Evolutionary conservation across 2,888 invertebrate genomes (phyloP).

Genomic region (Caradrina clavipalpis): DNA sequence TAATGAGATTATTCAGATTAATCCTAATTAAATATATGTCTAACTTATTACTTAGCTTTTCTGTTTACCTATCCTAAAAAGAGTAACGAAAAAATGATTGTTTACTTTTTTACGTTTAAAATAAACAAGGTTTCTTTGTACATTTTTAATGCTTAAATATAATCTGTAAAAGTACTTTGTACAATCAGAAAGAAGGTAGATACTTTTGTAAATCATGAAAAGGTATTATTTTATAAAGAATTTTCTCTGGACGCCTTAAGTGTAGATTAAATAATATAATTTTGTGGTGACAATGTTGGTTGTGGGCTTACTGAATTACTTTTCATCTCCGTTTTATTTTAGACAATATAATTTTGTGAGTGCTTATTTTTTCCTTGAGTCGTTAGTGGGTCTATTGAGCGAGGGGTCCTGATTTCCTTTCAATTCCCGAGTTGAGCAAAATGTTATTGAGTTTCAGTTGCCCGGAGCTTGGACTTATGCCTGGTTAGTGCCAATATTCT

Average conservation of each 20-base stretch:
- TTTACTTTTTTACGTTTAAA: neutral
- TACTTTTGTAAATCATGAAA: constrained; percentile 7
- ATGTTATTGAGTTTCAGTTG: neutral
- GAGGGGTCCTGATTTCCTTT: neutral
- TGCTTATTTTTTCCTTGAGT: too few species aligned
- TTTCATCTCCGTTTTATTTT: neutral
- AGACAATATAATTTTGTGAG: neutral
- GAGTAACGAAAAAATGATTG: neutral
- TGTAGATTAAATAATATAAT: neutral
- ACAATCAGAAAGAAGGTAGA: constrained; percentile 6
- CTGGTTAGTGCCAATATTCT: neutral
- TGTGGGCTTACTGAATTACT: neutral
- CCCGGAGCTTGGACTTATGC: neutral
- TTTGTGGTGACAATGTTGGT: neutral
- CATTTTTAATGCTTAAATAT: neutral
- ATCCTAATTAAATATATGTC: constrained; percentile 1
- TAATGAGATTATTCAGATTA: neutral
- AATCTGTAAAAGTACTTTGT: constrained; percentile 10
- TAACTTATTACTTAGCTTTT: neutral
- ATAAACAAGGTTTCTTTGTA: neutral
- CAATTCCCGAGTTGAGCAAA: neutral
- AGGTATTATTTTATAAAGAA: neutral
- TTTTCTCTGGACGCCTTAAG: neutral
- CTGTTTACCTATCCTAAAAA: neutral
- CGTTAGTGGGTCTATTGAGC: too few species aligned